phyloP scores from a whole-genome alignment of 2,113 vertebrate genomes.

The Zeus faber region DNA sequence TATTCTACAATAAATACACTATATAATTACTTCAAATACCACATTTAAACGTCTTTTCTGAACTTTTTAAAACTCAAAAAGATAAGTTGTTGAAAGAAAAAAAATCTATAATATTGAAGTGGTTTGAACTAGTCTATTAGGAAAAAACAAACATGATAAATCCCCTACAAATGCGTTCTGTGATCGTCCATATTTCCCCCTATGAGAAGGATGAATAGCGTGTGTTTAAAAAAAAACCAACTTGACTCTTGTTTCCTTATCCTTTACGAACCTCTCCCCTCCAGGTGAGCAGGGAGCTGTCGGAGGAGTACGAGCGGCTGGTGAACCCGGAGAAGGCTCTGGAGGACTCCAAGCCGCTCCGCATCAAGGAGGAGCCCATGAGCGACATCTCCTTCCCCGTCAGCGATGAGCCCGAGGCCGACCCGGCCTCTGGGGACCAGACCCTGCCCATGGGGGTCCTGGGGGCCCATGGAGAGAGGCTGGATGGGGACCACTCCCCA shows the following conservation, averaged over 20 bases:
- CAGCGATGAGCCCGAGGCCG: slow-evolving; percentile 89
- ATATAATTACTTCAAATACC: no score
- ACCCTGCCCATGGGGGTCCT: slow-evolving; percentile 89
- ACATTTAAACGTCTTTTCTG: no score
- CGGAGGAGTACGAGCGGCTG: slow-evolving; percentile 93
- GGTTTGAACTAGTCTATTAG: no score
- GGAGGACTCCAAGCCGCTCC: slow-evolving; percentile 91
- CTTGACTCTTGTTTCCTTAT: no score
- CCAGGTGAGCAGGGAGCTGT: slow-evolving; percentile 94
- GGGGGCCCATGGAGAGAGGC: slow-evolving; percentile 83
- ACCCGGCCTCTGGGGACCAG: slow-evolving; percentile 89
- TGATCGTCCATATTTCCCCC: no score
- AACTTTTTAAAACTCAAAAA: no score
- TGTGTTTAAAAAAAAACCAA: neutral
- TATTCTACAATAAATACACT: no score
- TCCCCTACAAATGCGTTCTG: no score
- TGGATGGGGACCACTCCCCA: slow-evolving; percentile 91
- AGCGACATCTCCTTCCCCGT: slow-evolving; percentile 91
- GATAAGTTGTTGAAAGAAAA: no score
- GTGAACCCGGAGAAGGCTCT: slow-evolving; percentile 93
- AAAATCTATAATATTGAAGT: no score
- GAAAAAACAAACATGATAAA: no score
- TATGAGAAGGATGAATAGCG: no score
- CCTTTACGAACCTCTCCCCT: slow-evolving; percentile 2
- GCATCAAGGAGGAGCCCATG: slow-evolving; percentile 93